These are phyloP conservation scores for Lordiphosa collinella DNA, from an alignment of 1,140 invertebrate genomes.

Conservation along the genomic window DNA sequence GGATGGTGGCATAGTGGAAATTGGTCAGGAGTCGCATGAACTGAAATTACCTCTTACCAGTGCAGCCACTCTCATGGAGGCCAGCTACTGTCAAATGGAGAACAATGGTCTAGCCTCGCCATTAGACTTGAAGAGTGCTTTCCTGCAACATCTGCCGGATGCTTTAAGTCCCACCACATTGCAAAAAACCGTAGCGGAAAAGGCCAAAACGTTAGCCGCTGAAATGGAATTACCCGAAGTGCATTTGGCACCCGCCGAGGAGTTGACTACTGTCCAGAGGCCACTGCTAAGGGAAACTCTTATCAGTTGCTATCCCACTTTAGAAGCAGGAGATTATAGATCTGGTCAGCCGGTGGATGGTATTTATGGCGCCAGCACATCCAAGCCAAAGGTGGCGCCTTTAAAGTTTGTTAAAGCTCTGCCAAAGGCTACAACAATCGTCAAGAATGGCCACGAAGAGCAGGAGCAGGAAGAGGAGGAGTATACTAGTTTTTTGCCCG, in stretches of 20 bases:
- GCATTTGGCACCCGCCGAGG: slow-evolving; percentile 27
- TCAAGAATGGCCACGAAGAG: background rate
- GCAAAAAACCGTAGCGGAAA: slow-evolving; percentile 50
- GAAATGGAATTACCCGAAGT: slow-evolving; percentile 61
- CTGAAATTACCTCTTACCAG: slow-evolving; percentile 40
- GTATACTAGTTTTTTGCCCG: slow-evolving; percentile 63
- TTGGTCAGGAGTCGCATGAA: slow-evolving; percentile 61
- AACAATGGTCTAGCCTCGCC: slow-evolving; percentile 60
- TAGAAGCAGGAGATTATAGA: slow-evolving; percentile 41
- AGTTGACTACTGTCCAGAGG: slow-evolving; percentile 19
- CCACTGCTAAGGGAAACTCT: slow-evolving; percentile 28
- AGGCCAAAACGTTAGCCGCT: slow-evolving; percentile 52
- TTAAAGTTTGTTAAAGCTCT: slow-evolving; percentile 49
- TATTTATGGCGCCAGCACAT: slow-evolving; percentile 17
- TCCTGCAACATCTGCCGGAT: slow-evolving; percentile 54
- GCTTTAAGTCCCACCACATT: slow-evolving; percentile 51
- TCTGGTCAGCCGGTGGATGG: slow-evolving; percentile 61
- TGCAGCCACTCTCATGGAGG: slow-evolving; percentile 65
- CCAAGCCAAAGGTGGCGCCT: slow-evolving; percentile 15
- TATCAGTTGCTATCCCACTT: slow-evolving; percentile 45
- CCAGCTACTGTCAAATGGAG: slow-evolving; percentile 68
- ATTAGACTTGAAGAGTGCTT: slow-evolving; percentile 44
- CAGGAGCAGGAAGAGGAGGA: slow-evolving; percentile 20
- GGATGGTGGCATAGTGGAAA: slow-evolving; percentile 64
- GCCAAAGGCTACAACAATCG: slow-evolving; percentile 14